These are phyloP conservation scores for Cantharis nigra DNA, from an alignment of 2,888 invertebrate species.

Conservation along the genomic window DNA sequence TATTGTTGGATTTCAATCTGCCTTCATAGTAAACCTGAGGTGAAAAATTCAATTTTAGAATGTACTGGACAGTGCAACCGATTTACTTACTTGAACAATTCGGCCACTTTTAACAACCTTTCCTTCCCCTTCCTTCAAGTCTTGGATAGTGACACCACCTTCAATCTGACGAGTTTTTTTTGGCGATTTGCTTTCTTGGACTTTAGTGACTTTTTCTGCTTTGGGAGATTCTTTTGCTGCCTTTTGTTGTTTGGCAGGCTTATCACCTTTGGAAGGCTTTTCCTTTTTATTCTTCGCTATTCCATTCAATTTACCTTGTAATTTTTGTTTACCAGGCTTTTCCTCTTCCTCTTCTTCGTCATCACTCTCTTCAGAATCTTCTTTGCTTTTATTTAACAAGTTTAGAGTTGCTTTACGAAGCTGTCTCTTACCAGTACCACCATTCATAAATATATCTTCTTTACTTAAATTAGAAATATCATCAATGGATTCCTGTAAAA, in stretches of 20 bases:
- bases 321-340: constrained; percentile 24
- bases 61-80: background rate
- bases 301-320: constrained; percentile 19
- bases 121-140: constrained; percentile 80
- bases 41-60: constrained; percentile 36
- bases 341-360: constrained; percentile 36
- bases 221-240: constrained; percentile 34
- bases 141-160: constrained; percentile 83
- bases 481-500: background rate
- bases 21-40: constrained; percentile 82
- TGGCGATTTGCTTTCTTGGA: background rate
- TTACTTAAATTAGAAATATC: background rate
- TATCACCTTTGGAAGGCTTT: constrained; percentile 26
- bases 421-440: background rate
- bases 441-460: background rate
- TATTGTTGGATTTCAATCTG: constrained; percentile 78
- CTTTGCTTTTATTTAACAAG: background rate
- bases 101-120: constrained; percentile 77
- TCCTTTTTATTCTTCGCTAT: constrained; percentile 48
- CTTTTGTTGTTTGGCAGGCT: constrained; percentile 37
- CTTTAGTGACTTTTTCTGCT: constrained; percentile 2
- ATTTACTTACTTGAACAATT: constrained; percentile 60
- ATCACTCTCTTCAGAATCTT: constrained; percentile 34
- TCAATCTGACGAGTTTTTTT: constrained; percentile 62
- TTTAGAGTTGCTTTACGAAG: background rate